phyloP scores from a whole-genome alignment of 2,888 invertebrate species.

The Pimpla rufipes region DNA sequence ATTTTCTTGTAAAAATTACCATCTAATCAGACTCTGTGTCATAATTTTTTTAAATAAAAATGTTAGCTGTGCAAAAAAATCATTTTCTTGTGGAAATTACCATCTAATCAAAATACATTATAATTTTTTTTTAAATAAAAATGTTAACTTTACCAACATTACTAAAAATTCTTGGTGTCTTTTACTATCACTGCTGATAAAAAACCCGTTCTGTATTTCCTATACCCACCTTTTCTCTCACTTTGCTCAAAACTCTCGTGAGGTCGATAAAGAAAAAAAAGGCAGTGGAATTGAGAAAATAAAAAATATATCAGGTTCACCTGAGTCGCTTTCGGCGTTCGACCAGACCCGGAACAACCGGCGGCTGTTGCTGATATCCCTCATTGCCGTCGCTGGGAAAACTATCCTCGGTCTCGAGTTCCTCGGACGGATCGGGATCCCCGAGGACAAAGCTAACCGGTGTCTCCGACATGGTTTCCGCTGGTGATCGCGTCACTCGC shows the following conservation, averaged over 20 bases:
- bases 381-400: conserved; percentile 80
- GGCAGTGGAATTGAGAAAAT: conserved; percentile 12
- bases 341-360: conserved; percentile 81
- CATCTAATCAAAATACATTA: no score
- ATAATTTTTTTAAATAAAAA: no score
- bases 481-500: conserved; percentile 33
- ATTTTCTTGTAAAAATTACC: background rate
- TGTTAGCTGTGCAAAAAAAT: background rate
- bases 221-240: no score
- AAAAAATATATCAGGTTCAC: conserved; percentile 78
- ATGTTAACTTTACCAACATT: no score
- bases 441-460: conserved; percentile 84
- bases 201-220: no score
- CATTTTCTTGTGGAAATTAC: background rate
- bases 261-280: conserved; percentile 9
- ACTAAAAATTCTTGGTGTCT: no score
- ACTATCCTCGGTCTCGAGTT: conserved; percentile 81
- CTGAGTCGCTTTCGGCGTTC: conserved; percentile 86
- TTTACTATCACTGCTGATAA: no score
- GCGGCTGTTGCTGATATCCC: conserved; percentile 74
- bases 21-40: no score
- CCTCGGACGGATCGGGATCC: conserved; percentile 78
- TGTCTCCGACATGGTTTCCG: conserved; percentile 77
- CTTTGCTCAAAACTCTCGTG: no score
- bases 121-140: no score